Evolutionary conservation across 2,888 invertebrate species (phyloP), one percentile per base, ranked within the genome.

Genomic region (Spisula solida): DNA sequence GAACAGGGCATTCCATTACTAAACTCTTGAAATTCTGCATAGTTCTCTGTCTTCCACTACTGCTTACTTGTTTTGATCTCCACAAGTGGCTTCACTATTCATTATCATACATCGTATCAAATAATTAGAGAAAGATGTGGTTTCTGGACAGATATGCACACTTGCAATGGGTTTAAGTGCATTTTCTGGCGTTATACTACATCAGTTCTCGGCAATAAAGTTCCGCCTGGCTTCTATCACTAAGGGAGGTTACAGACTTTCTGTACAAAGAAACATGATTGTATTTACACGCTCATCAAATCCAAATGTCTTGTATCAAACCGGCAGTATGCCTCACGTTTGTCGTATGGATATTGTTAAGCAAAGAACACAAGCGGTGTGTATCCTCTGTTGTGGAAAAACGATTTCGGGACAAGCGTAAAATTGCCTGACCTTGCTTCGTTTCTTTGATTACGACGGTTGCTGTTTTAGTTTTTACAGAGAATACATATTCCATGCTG

Each of bases 151-250:
- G 75, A 79, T 85, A 14, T 56, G 56, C 25, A 56, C 20, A 79
- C 79, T 47, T 85, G 78, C 79, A 85, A 16, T 31, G 55, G 29
- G 55, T 79, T 85, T 85, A 75, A 85, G 79, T 79, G 85, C 85
- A 85, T 55, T 31, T 55, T 51, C 79, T 79, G 85, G 79, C 79
- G 78, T 41, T 29, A 78, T 78, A 56, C 41, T 56, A 78, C 79
- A 31, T 78, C 78, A 79, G 78, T 79, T 41, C 18, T 2, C 79
- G 8, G 79, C 85, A 78, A 31, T 85, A 85, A 85, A 48, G 85
- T 79, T 75, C 85, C 48, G 79, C 78, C 85, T 85, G 85, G 41
- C n/a, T 85, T 79, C 41, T 55, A 79, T 85, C 85, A 85, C 20
- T 12, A 29, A 48, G 29, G 75, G 25, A 18, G 34, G 41, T 31